A percentile compares a stretch with the other conserved stretches of the same genome.
Conservation (phyloP, 2,888 invertebrate genomes). For the Matsumyia berberina region DNA sequence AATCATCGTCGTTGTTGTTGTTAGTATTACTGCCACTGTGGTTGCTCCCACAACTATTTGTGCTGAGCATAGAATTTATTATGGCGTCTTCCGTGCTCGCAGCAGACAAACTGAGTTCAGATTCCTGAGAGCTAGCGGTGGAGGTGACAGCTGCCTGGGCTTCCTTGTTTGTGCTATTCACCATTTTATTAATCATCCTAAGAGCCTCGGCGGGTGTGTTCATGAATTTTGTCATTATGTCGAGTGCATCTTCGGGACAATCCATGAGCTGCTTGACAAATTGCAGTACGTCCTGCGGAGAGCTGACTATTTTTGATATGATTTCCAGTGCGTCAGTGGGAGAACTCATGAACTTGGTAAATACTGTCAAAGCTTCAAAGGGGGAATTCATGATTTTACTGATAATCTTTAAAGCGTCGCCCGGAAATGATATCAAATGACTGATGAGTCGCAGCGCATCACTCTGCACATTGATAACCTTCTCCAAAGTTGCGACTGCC, state of each 20-base stretch:
- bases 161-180: constrained; percentile 79
- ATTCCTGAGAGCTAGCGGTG: constrained; percentile 44
- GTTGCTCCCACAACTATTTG: constrained; percentile 61
- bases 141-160: constrained; percentile 30
- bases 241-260: constrained; percentile 83
- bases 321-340: constrained; percentile 84
- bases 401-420: constrained; percentile 84
- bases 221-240: constrained; percentile 84
- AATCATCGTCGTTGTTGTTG: constrained; percentile 63
- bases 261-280: constrained; percentile 84
- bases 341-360: constrained; percentile 84
- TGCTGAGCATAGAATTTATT: constrained; percentile 77
- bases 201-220: constrained; percentile 84
- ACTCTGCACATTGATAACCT: constrained; percentile 83
- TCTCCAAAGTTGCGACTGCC: constrained; percentile 82
- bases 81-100: constrained; percentile 64
- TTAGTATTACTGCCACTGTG: constrained; percentile 50
- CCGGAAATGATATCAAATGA: constrained; percentile 83
- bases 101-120: constrained; percentile 58
- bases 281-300: constrained; percentile 83
- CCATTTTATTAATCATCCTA: constrained; percentile 83
- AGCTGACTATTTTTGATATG: constrained; percentile 84
- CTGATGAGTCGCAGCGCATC: constrained; percentile 83
- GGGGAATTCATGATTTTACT: constrained; percentile 84
- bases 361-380: constrained; percentile 84